Evolutionary conservation across 2,113 vertebrate genomes (phyloP).

Genomic region (Lethenteron reissneri): DNA sequence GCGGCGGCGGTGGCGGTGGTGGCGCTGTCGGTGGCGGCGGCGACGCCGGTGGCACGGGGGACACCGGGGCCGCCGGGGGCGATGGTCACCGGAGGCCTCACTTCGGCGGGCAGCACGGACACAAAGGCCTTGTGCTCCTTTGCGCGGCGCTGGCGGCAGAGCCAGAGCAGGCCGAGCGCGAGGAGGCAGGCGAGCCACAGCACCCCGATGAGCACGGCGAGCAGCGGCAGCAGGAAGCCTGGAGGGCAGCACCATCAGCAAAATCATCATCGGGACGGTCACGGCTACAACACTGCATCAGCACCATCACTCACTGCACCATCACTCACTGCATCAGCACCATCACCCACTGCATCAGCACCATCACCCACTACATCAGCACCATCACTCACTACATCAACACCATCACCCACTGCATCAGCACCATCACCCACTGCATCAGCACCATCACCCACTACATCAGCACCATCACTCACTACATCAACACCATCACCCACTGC

Average conservation of each 20-base stretch:
- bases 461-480: not conserved
- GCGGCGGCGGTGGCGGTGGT: conserved; percentile 15
- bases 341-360: conserved; percentile 27
- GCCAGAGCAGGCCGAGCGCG: conserved; percentile 43
- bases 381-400: not conserved
- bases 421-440: conserved; percentile 27
- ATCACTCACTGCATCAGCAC: not conserved
- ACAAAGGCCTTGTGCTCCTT: conserved; percentile 45
- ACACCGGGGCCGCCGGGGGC: no score
- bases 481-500: not conserved
- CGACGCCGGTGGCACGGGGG: no score
- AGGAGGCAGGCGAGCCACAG: conserved; percentile 60
- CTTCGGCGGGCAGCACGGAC: conserved; percentile 1
- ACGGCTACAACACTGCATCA: not conserved
- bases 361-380: conserved; percentile 13
- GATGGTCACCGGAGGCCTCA: conserved; percentile 18
- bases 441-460: conserved; percentile 14
- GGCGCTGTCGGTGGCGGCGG: no score
- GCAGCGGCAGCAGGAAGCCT: conserved; percentile 56
- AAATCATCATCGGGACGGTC: not conserved
- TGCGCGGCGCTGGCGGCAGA: conserved; percentile 56
- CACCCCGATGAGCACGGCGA: conserved; percentile 47
- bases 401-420: not conserved
- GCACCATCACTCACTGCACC: not conserved
- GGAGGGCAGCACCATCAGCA: conserved; percentile 11